These are phyloP conservation scores for Coreoperca whiteheadi DNA, from an alignment of 2,113 vertebrate genomes.

Conservation along the genomic window DNA sequence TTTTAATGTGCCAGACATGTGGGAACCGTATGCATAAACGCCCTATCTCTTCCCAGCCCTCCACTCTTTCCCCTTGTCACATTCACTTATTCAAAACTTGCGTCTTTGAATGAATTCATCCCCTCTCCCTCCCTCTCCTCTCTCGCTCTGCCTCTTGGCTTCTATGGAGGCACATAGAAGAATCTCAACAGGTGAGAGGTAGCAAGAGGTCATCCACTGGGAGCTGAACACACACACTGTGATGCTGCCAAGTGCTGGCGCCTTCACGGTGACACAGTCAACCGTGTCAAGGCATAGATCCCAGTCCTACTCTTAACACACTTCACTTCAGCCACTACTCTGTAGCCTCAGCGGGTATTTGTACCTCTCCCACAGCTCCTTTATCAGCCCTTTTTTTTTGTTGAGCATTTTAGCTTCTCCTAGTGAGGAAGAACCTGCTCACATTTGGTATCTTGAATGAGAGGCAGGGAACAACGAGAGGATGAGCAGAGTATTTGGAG, in stretches of 20 bases:
- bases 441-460: slow-evolving; percentile 25
- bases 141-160: slow-evolving; percentile 46
- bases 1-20: slow-evolving; percentile 75
- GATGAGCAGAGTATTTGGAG: slow-evolving; percentile 54
- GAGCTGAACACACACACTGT: slow-evolving; percentile 54
- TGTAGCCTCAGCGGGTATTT: slow-evolving; percentile 49
- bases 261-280: slow-evolving; percentile 69
- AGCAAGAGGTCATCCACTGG: slow-evolving; percentile 71
- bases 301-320: slow-evolving; percentile 62
- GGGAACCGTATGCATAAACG: slow-evolving; percentile 72
- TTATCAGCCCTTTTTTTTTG: slow-evolving; percentile 19
- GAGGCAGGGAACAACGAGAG: slow-evolving; percentile 15
- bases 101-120: slow-evolving; percentile 74
- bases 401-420: slow-evolving; percentile 3
- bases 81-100: slow-evolving; percentile 77
- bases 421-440: slow-evolving; percentile 28
- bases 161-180: slow-evolving; percentile 42
- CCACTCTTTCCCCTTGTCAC: slow-evolving; percentile 78
- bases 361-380: slow-evolving; percentile 35
- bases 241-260: slow-evolving; percentile 67
- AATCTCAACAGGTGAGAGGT: slow-evolving; percentile 80
- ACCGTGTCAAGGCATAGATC: slow-evolving; percentile 71
- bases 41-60: slow-evolving; percentile 63
- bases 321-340: slow-evolving; percentile 57
- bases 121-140: slow-evolving; percentile 21